Conservation (phyloP, 2,113 vertebrate species). For the Urocolius indicus region DNA sequence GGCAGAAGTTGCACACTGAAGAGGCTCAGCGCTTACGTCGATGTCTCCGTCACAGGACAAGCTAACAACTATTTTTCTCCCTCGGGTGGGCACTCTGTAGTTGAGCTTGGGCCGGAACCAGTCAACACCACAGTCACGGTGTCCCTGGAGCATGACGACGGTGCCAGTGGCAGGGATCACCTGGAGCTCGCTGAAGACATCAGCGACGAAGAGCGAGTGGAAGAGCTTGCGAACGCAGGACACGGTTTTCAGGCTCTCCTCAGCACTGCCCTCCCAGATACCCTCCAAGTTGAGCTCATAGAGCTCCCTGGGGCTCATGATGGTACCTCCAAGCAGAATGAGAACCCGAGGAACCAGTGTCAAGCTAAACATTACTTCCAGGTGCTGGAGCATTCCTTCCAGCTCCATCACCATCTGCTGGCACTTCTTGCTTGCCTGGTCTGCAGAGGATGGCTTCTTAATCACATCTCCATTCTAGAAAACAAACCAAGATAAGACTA, state of each 20-base stretch:
- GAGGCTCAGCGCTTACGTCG: neutral
- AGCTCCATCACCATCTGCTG: slow-evolving; percentile 86
- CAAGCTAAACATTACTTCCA: slow-evolving; percentile 88
- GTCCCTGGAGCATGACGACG: slow-evolving; percentile 85
- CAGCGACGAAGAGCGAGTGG: slow-evolving; percentile 89
- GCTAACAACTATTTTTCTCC: slow-evolving; percentile 83
- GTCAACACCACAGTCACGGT: slow-evolving; percentile 88
- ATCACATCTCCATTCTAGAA: slow-evolving; percentile 75
- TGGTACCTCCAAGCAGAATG: slow-evolving; percentile 89
- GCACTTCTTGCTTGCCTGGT: slow-evolving; percentile 77
- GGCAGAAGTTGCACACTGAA: neutral
- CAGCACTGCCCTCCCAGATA: slow-evolving; percentile 73
- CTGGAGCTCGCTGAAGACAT: slow-evolving; percentile 89
- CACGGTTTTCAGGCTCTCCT: slow-evolving; percentile 79
- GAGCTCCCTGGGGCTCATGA: slow-evolving; percentile 88
- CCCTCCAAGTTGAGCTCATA: slow-evolving; percentile 93
- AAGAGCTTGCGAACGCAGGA: slow-evolving; percentile 90
- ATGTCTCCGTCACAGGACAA: slow-evolving; percentile 78
- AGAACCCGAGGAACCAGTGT: slow-evolving; percentile 90
- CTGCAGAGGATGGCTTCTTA: slow-evolving; percentile 61
- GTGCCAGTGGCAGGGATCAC: slow-evolving; percentile 83
- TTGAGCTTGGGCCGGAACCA: slow-evolving; percentile 94
- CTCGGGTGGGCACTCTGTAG: slow-evolving; percentile 86
- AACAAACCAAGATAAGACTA: neutral
- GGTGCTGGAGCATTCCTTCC: slow-evolving; percentile 85